Percentiles rank a stretch among this genome's conserved stretches.
Conservation (phyloP, 2,113 vertebrate genomes). For the Lasiurus cinereus region DNA sequence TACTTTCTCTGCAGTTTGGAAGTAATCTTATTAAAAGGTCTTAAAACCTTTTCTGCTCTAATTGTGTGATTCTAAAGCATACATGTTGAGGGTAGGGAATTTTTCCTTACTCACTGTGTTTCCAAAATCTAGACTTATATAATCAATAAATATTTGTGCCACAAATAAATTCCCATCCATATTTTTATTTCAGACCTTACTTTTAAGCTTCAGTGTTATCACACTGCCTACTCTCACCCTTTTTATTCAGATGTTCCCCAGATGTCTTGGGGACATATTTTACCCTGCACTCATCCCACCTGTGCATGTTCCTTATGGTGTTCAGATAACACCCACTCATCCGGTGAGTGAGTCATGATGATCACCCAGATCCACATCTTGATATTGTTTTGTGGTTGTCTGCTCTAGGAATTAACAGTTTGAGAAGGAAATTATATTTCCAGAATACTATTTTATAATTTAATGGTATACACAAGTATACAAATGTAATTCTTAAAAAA, state of each 20-base stretch:
- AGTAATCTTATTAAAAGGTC: background rate
- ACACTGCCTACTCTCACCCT: background rate
- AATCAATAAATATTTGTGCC: background rate
- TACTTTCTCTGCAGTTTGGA: background rate
- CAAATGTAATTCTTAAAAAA: background rate
- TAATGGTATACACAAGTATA: background rate
- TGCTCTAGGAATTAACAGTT: background rate
- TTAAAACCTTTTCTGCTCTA: background rate
- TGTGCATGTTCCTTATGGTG: background rate
- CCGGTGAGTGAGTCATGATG: background rate
- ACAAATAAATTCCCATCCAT: background rate
- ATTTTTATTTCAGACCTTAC: constrained; percentile 6
- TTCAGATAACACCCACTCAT: background rate
- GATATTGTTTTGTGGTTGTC: background rate
- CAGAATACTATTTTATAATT: constrained; percentile 1
- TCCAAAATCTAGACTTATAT: background rate
- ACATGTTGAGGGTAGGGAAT: background rate
- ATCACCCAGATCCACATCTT: background rate
- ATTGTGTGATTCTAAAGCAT: background rate
- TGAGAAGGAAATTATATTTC: background rate
- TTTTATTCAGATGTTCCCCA: background rate
- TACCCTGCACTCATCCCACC: background rate
- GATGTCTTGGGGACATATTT: background rate
- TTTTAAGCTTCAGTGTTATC: background rate
- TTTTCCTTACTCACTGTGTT: background rate